These are phyloP conservation scores for Pitta sordida DNA, from an alignment of 2,113 vertebrate genomes.

Conservation along the genomic window DNA sequence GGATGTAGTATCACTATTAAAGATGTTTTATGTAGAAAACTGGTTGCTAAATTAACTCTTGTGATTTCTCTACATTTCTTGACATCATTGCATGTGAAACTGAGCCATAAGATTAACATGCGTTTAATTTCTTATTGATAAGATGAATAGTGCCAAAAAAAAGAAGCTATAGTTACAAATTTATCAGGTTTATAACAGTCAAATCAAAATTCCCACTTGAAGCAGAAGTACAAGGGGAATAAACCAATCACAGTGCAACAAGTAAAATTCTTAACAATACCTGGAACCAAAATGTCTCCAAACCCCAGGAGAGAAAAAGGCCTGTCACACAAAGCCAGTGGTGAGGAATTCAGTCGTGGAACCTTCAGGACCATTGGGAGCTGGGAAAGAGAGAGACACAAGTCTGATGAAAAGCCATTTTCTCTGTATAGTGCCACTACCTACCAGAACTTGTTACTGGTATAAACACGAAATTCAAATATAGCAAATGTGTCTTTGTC, in stretches of 20 bases:
- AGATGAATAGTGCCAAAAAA: background rate
- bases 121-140: background rate
- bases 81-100: background rate
- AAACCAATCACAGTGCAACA: background rate
- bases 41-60: background rate
- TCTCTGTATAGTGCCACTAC: background rate
- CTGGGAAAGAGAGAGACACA: slow-evolving; percentile 58
- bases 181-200: background rate
- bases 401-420: background rate
- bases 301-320: slow-evolving; percentile 96
- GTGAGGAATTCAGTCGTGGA: slow-evolving; percentile 87
- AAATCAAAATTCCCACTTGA: background rate
- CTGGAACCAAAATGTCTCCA: slow-evolving; percentile 95
- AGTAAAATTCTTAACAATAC: slow-evolving; percentile 64
- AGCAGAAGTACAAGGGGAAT: background rate
- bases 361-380: slow-evolving; percentile 98
- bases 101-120: background rate
- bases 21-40: background rate
- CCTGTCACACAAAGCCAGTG: slow-evolving; percentile 87
- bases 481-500: background rate
- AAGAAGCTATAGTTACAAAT: background rate
- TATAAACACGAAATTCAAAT: background rate
- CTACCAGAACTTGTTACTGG: background rate
- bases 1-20: background rate
- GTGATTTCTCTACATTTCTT: background rate